Evolutionary conservation across 2,113 vertebrate genomes (phyloP).

Genomic region (Gavia stellata): DNA sequence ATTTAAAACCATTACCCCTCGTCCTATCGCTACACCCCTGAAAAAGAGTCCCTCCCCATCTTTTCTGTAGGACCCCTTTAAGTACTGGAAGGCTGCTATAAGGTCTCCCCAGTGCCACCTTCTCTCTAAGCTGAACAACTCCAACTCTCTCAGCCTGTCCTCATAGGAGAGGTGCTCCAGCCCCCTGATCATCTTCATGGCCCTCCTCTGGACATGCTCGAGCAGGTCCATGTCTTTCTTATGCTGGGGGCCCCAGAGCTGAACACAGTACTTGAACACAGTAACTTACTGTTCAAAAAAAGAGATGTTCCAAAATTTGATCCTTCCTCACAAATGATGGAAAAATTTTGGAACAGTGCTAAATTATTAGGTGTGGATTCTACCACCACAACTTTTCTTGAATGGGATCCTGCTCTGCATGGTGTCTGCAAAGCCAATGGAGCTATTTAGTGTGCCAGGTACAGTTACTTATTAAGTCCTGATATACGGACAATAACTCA

Average conservation of each 20-base stretch:
- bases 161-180: not conserved
- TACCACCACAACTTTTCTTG: not conserved
- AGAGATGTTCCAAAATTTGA: not conserved
- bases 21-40: not conserved
- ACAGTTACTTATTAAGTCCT: not conserved
- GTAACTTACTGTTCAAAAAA: not conserved
- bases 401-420: not conserved
- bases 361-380: not conserved
- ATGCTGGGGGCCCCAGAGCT: not conserved
- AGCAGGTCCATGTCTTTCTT: not conserved
- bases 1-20: not conserved
- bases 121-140: not conserved
- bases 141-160: not conserved
- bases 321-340: not conserved
- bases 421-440: not conserved
- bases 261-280: not conserved
- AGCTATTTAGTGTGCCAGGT: not conserved
- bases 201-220: not conserved
- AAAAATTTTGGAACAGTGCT: not conserved
- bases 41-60: no score
- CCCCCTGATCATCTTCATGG: no score
- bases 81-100: not conserved
- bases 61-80: not conserved
- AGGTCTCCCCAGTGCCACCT: not conserved
- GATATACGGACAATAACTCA: not conserved